Conservation (phyloP, 2,113 vertebrate genomes). For the Garra rufa region DNA sequence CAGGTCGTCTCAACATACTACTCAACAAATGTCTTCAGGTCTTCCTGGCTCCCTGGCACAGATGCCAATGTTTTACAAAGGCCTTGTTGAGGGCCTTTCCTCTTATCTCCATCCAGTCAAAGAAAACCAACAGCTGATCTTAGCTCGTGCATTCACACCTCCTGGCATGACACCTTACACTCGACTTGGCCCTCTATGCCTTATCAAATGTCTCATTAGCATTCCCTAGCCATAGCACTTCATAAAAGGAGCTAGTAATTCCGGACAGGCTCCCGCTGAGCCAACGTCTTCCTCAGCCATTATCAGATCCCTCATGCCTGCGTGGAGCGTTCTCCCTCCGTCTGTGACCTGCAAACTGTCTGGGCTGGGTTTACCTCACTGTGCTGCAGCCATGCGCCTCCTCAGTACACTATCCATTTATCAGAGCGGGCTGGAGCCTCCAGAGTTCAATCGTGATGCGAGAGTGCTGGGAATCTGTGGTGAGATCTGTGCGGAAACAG, state of each 20-base stretch:
- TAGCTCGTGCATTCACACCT: not conserved
- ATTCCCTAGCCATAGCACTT: constrained; percentile 60
- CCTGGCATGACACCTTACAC: constrained; percentile 44
- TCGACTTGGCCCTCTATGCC: constrained; percentile 66
- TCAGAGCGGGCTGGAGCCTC: constrained; percentile 28
- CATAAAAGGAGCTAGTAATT: constrained; percentile 69
- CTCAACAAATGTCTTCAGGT: not conserved
- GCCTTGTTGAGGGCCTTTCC: not conserved
- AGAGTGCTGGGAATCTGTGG: not conserved
- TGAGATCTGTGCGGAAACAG: not conserved
- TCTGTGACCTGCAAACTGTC: constrained; percentile 60
- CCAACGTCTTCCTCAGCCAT: constrained; percentile 65
- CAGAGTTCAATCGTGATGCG: not conserved
- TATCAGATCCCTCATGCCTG: constrained; percentile 67
- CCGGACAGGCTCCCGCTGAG: constrained; percentile 67
- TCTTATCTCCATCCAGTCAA: constrained; percentile 1
- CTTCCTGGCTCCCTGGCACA: not conserved
- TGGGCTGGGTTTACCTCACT: constrained; percentile 6
- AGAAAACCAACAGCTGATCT: not conserved
- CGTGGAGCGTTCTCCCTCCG: constrained; percentile 57
- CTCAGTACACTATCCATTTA: constrained; percentile 25
- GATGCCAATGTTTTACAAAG: not conserved
- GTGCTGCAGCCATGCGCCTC: not conserved
- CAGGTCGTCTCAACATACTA: not conserved
- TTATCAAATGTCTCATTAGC: constrained; percentile 70